These are phyloP conservation scores for Psittacula cyanocephala DNA, from an alignment of 2,113 vertebrate genomes.

Conservation along the genomic window DNA sequence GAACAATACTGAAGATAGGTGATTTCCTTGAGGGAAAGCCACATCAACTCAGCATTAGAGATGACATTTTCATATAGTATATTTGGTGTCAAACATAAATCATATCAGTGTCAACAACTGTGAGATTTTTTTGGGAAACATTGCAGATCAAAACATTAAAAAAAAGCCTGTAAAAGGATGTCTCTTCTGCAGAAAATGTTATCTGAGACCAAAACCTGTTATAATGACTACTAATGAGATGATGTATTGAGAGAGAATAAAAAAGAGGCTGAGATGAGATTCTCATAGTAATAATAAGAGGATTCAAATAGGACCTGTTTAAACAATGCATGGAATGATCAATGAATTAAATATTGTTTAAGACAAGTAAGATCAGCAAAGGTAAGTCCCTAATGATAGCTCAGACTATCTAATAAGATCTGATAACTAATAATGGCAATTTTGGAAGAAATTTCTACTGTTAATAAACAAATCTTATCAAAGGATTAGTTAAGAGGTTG, in stretches of 20 bases:
- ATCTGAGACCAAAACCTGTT: not conserved
- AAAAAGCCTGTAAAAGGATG: not conserved
- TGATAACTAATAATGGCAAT: constrained; percentile 50
- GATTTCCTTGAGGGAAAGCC: not conserved
- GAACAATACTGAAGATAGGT: not conserved
- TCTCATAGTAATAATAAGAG: not conserved
- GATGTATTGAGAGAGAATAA: not conserved
- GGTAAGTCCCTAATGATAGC: not conserved
- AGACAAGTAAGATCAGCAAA: not conserved
- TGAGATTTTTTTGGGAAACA: not conserved
- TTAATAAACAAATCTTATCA: constrained; percentile 37
- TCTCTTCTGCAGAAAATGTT: not conserved
- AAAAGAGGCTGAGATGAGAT: not conserved
- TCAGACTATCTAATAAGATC: constrained; percentile 8
- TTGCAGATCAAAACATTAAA: constrained; percentile 23
- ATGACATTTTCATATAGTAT: not conserved
- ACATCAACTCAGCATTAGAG: not conserved
- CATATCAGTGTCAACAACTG: not conserved
- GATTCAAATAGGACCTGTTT: not conserved
- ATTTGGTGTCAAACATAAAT: constrained; percentile 24
- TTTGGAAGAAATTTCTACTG: not conserved
- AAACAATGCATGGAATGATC: constrained; percentile 6
- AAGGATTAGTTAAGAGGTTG: not conserved
- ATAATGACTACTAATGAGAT: constrained; percentile 48
- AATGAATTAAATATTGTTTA: not conserved